Base-by-base conservation (phyloP, 2,888 invertebrate species). In the Drosophila lutescens region DNA sequence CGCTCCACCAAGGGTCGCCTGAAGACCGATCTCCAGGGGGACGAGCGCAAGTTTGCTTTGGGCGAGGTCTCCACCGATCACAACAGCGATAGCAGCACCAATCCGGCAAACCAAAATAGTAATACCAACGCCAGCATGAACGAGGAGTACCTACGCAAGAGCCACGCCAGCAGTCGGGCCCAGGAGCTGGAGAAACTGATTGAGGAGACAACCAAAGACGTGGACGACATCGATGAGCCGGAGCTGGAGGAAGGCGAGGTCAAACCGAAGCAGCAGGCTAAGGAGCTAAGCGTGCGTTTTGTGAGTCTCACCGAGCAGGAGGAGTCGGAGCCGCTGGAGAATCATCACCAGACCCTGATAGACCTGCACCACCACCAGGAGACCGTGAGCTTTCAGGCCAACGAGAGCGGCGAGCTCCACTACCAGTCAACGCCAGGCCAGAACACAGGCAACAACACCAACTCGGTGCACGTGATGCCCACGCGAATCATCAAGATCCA, bases 201-300 rank as follows among this genome's bases (percentile, higher is more conserved):
- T 12, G 92, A 91, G 57, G 92, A 91, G 69, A 92, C 91, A 46
- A 91, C 91, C 61, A 91, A 91, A 86, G 92, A 92, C 69, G 91
- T 92, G n/a, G 92, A 91, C 9, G 91, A 92, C 66, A 80, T 87
- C 3, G 84, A 90, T 7, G 91, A 91, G 34, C 77, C 74, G 2
- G 83, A 83, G 17, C 66, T 78, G 8, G 85, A 86, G 2, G 83
- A 84, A 3, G 63, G 76, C 1, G 91, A 91, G 5, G 74, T 87
- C 6, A 91, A 92, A 62, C 86, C 90, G 49, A 91, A 91, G 66
- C 76, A 91, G 67, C 76, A 91, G 38, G 74, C 50, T 10, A 91
- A 91, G 34, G 89, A 89, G 44, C 74, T 90, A 0, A 79, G 51
- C 30, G 69, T 86, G 8, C 79, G 90, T 0, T 74, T 90, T 57